A percentile compares a stretch with the other conserved stretches of the same genome.
phyloP scores from a whole-genome alignment of 37 sponge, comb jelly and placozoan species.

The Chondrilla cf. caribensis region DNA sequence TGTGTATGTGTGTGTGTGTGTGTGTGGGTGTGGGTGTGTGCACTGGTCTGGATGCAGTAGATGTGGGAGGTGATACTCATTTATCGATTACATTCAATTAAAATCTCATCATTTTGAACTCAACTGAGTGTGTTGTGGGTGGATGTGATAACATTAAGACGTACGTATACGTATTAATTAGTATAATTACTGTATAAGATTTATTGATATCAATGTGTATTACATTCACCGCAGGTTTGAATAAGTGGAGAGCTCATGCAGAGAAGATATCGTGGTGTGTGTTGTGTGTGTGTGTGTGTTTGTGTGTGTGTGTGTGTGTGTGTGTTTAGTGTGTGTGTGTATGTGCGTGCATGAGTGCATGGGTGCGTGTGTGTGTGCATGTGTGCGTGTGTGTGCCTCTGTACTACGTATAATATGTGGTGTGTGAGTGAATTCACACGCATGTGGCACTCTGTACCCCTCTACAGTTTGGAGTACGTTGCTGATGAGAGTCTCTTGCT shows the following conservation, averaged over 20 bases:
- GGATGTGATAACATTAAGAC: too few relatives aligned
- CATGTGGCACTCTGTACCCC: background rate
- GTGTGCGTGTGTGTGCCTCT: constrained; percentile 11
- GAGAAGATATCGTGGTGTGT: constrained; percentile 17
- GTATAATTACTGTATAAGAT: background rate
- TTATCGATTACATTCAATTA: too few relatives aligned
- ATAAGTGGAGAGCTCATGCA: constrained; percentile 18
- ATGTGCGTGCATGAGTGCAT: background rate
- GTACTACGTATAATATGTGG: background rate
- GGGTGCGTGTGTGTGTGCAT: constrained; percentile 8
- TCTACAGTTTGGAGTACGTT: constrained; percentile 43
- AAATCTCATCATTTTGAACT: too few relatives aligned
- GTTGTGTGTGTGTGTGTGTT: background rate
- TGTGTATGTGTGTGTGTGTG: too few relatives aligned
- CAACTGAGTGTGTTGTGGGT: too few relatives aligned
- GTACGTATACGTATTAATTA: too few relatives aligned
- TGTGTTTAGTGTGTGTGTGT: background rate
- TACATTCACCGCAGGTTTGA: background rate
- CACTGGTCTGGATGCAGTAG: too few relatives aligned
- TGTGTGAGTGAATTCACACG: background rate
- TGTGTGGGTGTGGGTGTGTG: background rate
- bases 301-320: background rate
- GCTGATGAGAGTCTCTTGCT: constrained; percentile 34
- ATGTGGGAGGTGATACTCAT: too few relatives aligned
- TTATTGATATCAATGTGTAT: background rate